phyloP scores from a whole-genome alignment of 2,113 vertebrate species.

The Smithornis capensis region DNA sequence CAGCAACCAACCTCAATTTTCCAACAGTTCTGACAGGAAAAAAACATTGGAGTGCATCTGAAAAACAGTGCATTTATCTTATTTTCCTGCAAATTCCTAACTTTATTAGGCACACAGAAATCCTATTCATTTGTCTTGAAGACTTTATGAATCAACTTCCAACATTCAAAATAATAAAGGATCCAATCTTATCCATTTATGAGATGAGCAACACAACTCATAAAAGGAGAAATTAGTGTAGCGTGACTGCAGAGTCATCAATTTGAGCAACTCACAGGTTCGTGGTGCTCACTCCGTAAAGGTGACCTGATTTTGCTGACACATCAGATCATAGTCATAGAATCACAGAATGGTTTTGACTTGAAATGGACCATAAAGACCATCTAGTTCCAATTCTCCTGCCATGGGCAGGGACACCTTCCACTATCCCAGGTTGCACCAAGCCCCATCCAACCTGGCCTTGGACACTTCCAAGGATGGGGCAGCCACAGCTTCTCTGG shows the following conservation, averaged over 20 bases:
- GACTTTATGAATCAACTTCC: background rate
- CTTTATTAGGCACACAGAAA: background rate
- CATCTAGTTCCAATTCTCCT: background rate
- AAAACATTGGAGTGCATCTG: fast-evolving
- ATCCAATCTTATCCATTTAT: background rate
- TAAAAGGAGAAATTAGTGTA: background rate
- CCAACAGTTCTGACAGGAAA: background rate
- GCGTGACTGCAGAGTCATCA: background rate
- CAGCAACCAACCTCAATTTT: background rate
- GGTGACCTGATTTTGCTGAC: background rate
- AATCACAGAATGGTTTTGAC: background rate
- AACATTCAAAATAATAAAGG: background rate
- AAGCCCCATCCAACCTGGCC: background rate
- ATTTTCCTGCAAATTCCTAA: background rate
- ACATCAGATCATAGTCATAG: background rate
- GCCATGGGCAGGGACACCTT: background rate
- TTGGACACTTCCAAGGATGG: background rate
- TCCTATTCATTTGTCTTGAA: background rate
- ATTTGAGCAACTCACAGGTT: background rate
- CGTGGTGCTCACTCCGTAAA: background rate
- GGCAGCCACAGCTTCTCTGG: background rate
- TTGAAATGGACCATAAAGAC: background rate
- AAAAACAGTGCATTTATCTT: background rate
- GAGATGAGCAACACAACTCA: background rate
- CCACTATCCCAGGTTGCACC: background rate